Evolutionary conservation across 2,888 invertebrate species (phyloP).

Genomic region (Nysson spinosus): DNA sequence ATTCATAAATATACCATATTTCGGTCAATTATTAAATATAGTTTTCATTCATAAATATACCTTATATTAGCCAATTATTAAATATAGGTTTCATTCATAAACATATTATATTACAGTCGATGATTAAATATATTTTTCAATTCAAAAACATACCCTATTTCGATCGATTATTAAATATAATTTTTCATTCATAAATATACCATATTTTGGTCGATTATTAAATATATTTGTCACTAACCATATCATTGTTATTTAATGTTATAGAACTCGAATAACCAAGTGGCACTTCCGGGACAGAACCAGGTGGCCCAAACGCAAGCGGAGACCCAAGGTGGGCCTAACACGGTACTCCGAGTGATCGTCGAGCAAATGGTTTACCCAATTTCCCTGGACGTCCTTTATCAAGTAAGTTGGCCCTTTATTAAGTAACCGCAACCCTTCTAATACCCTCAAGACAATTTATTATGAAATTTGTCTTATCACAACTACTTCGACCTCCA

Average conservation of each 20-base stretch:
- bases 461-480: slow-evolving; percentile 23
- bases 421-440: not conserved
- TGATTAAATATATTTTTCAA: too few species aligned
- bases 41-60: too few species aligned
- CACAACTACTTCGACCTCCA: too few species aligned
- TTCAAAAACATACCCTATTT: too few species aligned
- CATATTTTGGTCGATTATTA: too few species aligned
- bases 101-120: too few species aligned
- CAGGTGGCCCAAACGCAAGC: slow-evolving; percentile 76
- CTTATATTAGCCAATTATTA: too few species aligned
- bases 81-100: too few species aligned
- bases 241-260: slow-evolving; percentile 38
- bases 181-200: too few species aligned
- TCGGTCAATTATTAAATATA: too few species aligned
- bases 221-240: not conserved
- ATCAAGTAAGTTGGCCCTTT: slow-evolving; percentile 87
- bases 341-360: slow-evolving; percentile 98
- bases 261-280: slow-evolving; percentile 84
- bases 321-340: slow-evolving; percentile 92
- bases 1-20: too few species aligned
- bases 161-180: too few species aligned
- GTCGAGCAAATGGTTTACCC: slow-evolving; percentile 99
- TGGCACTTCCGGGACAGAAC: slow-evolving; percentile 90
- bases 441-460: not conserved
- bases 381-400: slow-evolving; percentile 97